A percentile compares a stretch with the other conserved stretches of the same genome.
phyloP scores from a whole-genome alignment of 1,140 invertebrate species.

The Anastrepha obliqua region DNA sequence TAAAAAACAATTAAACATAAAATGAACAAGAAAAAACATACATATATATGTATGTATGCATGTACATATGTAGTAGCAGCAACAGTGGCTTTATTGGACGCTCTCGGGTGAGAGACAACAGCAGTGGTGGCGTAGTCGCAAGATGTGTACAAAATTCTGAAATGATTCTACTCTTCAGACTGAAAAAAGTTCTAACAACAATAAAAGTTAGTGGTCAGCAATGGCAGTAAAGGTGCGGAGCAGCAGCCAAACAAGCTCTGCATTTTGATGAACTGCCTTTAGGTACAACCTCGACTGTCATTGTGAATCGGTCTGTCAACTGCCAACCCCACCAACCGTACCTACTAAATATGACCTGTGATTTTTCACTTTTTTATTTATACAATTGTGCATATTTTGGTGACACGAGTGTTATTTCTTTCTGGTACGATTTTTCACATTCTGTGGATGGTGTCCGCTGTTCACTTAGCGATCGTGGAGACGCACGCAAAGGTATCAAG shows the following conservation, averaged over 20 bases:
- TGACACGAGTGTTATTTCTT: background rate
- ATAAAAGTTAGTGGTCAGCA: background rate
- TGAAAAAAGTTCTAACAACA: background rate
- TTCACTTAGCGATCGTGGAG: background rate
- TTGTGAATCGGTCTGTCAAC: conserved; percentile 9
- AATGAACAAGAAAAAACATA: background rate
- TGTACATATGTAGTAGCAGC: background rate
- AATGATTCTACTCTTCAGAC: background rate
- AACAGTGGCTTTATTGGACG: background rate
- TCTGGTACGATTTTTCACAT: background rate
- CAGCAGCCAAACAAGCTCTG: conserved; percentile 65
- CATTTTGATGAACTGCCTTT: conserved; percentile 70
- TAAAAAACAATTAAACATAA: background rate
- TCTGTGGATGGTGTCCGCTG: background rate
- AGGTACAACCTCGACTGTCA: background rate
- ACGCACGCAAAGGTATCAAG: background rate
- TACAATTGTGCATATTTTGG: background rate
- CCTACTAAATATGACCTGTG: background rate
- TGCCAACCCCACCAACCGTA: background rate
- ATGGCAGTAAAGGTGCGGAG: conserved; percentile 2
- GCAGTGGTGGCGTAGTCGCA: background rate
- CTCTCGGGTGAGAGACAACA: too few relatives aligned
- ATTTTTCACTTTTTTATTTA: background rate
- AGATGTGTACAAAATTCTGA: background rate
- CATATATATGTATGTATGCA: background rate